These are phyloP conservation scores for Octodonta nipae DNA, from an alignment of 2,888 invertebrate species.

Conservation along the genomic window DNA sequence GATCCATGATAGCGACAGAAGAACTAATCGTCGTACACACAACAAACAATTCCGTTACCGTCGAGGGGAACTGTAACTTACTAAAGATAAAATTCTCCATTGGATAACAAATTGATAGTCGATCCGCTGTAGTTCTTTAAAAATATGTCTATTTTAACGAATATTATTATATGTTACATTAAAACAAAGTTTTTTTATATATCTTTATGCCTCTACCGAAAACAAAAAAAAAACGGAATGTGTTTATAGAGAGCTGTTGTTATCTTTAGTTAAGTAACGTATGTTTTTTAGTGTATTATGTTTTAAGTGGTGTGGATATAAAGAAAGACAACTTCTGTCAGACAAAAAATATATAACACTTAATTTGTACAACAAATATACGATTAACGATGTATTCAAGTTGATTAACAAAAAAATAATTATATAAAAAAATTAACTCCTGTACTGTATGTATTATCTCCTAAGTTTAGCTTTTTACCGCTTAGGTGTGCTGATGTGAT, in stretches of 20 bases:
- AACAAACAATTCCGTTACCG: slow-evolving; percentile 2
- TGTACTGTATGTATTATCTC: slow-evolving; percentile 27
- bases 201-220: slow-evolving; percentile 21
- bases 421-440: no score
- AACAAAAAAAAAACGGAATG: no score
- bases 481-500: slow-evolving; percentile 35
- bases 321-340: slow-evolving; percentile 20
- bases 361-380: no score
- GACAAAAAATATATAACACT: no score
- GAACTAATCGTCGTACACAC: slow-evolving; percentile 18
- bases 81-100: slow-evolving; percentile 35
- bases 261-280: slow-evolving; percentile 33
- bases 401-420: no score
- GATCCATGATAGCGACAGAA: slow-evolving; percentile 19
- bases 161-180: no score
- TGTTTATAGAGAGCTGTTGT: slow-evolving; percentile 6
- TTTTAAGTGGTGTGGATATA: slow-evolving; percentile 22
- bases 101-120: no score
- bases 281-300: slow-evolving; percentile 22
- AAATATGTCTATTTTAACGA: no score
- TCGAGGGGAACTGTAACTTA: slow-evolving; percentile 19
- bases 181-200: no score
- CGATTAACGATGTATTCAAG: no score
- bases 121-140: no score
- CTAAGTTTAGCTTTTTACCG: slow-evolving; percentile 29